These are phyloP conservation scores for Diglossa brunneiventris DNA, from an alignment of 2,113 vertebrate genomes.

Conservation along the genomic window DNA sequence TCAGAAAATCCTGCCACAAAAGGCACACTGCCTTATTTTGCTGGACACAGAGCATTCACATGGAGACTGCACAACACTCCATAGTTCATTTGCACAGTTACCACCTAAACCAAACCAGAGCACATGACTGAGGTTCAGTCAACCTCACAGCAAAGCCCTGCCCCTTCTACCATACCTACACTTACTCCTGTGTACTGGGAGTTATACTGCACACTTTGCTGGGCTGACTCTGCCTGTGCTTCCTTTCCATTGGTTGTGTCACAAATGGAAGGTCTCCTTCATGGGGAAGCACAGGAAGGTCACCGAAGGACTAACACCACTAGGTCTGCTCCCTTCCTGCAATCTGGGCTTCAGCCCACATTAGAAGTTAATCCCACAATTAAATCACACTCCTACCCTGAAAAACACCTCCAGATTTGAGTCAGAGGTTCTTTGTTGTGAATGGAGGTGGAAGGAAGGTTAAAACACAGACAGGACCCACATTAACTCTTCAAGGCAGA, in stretches of 20 bases:
- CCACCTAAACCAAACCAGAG: neutral
- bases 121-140: neutral
- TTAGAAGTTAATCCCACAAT: slow-evolving; percentile 23
- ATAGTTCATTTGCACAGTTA: neutral
- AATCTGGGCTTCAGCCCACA: neutral
- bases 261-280: neutral
- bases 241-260: neutral
- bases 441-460: neutral
- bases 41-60: neutral
- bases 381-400: slow-evolving; percentile 11
- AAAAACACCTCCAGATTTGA: slow-evolving; percentile 41
- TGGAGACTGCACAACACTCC: neutral
- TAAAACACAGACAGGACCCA: neutral
- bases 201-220: neutral
- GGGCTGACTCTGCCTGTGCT: neutral
- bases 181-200: neutral
- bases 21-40: neutral
- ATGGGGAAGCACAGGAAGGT: slow-evolving; percentile 19
- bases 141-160: neutral
- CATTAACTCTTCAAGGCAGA: slow-evolving; percentile 18
- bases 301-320: slow-evolving; percentile 47
- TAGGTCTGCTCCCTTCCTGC: slow-evolving; percentile 3
- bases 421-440: slow-evolving; percentile 1
- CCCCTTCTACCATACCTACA: neutral
- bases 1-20: neutral